A percentile compares a stretch with the other conserved stretches of the same genome.
These are phyloP conservation scores for Heliconius hortense DNA, from an alignment of 2,888 invertebrate genomes.

Conservation along the genomic window DNA sequence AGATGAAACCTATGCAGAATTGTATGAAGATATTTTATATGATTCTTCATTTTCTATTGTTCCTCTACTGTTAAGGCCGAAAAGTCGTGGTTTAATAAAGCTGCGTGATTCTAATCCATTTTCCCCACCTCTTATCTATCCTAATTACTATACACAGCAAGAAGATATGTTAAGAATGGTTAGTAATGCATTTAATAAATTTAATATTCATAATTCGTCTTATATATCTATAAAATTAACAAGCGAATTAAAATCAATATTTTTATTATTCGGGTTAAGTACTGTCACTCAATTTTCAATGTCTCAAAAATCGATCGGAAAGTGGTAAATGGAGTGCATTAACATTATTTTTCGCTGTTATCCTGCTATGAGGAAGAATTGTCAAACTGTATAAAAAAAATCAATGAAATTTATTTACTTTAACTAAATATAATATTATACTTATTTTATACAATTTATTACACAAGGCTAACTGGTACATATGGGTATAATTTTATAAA, in stretches of 20 bases:
- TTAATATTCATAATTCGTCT: background rate
- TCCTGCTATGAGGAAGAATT: no score
- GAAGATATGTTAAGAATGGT: slow-evolving; percentile 87
- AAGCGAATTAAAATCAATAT: background rate
- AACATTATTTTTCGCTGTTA: no score
- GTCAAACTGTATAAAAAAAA: no score
- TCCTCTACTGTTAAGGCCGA: slow-evolving; percentile 87
- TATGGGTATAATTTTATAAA: no score
- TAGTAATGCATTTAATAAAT: slow-evolving; percentile 51
- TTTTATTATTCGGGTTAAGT: no score
- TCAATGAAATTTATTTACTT: no score
- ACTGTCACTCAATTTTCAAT: no score
- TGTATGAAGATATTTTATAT: slow-evolving; percentile 87
- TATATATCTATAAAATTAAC: background rate
- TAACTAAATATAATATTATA: no score
- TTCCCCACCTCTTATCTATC: slow-evolving; percentile 90
- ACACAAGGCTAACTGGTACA: no score
- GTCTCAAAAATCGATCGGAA: no score
- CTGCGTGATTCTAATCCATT: slow-evolving; percentile 86
- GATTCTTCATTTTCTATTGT: slow-evolving; percentile 86
- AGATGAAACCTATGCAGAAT: slow-evolving; percentile 85
- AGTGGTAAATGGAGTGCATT: no score
- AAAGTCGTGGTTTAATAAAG: slow-evolving; percentile 85
- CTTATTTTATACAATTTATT: no score
- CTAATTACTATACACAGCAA: slow-evolving; percentile 91